These are phyloP conservation scores for Trogon surrucura DNA, from an alignment of 2,113 vertebrate species.

Conservation along the genomic window DNA sequence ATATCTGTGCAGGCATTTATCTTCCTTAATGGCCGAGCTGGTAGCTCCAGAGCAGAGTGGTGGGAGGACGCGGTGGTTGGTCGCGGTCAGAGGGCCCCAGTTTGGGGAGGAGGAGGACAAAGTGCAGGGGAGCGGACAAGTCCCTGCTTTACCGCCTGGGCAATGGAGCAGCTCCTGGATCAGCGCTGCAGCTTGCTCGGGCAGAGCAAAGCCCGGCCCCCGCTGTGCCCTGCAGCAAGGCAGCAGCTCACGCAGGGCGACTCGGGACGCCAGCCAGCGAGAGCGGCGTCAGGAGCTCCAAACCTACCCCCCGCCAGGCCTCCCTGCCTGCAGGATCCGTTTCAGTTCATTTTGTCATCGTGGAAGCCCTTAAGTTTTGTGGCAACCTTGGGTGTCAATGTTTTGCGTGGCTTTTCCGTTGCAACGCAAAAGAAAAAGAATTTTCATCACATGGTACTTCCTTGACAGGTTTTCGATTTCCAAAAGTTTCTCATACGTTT, in stretches of 20 bases:
- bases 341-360: not conserved
- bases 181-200: accelerated
- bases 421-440: not conserved
- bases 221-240: not conserved
- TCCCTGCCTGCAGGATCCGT: not conserved
- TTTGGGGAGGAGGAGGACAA: not conserved
- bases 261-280: accelerated
- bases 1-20: not conserved
- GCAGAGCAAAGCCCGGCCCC: not conserved
- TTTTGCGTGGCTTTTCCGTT: not conserved
- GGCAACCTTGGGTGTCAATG: not conserved
- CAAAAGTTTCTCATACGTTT: not conserved
- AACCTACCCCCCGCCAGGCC: not conserved
- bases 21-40: not conserved
- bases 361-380: not conserved
- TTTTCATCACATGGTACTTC: not conserved
- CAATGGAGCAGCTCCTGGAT: not conserved
- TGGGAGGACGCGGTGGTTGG: not conserved
- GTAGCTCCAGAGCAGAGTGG: not conserved
- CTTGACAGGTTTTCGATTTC: not conserved
- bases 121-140: not conserved
- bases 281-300: not conserved
- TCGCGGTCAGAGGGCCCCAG: not conserved
- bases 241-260: not conserved
- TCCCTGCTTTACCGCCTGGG: not conserved